These are phyloP conservation scores for Sciaenops ocellatus DNA, from an alignment of 2,797 vertebrate species.

Conservation along the genomic window DNA sequence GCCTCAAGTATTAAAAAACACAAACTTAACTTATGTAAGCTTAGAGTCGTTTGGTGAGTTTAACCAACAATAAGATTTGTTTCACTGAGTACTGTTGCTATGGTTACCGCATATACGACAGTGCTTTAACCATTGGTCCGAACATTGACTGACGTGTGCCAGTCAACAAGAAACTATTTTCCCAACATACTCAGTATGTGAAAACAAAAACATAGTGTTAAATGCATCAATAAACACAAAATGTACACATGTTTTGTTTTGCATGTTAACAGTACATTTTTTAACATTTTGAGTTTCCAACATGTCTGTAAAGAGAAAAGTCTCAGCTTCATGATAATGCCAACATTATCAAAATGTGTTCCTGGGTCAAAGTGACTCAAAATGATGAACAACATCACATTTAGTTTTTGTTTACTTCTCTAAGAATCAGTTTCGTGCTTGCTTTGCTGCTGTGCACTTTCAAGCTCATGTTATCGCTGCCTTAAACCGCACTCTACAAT, in stretches of 20 bases:
- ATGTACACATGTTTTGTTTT: neutral
- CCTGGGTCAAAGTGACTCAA: too few relatives aligned
- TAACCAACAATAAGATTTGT: neutral
- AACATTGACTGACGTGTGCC: neutral
- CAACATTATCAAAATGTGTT: too few relatives aligned
- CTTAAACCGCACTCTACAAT: neutral
- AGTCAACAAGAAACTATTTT: neutral
- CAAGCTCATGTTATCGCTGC: neutral
- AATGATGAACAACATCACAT: too few relatives aligned
- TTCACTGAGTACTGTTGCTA: neutral
- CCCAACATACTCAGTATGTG: neutral
- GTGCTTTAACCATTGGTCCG: neutral
- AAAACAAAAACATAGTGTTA: neutral
- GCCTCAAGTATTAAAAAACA: too few relatives aligned
- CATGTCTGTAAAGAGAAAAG: too few relatives aligned
- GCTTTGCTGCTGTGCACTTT: neutral
- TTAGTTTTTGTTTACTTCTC: neutral
- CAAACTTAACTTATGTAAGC: too few relatives aligned
- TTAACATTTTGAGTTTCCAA: too few relatives aligned
- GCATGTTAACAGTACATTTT: neutral
- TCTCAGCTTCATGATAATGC: too few relatives aligned
- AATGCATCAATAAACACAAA: too few relatives aligned
- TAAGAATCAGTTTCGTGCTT: neutral
- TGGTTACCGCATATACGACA: neutral
- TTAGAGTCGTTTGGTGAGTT: neutral